Evolutionary conservation across 2,888 invertebrate species (phyloP), one percentile per base, ranked within the genome.

Genomic region (Caenorhabditis sp.): DNA sequence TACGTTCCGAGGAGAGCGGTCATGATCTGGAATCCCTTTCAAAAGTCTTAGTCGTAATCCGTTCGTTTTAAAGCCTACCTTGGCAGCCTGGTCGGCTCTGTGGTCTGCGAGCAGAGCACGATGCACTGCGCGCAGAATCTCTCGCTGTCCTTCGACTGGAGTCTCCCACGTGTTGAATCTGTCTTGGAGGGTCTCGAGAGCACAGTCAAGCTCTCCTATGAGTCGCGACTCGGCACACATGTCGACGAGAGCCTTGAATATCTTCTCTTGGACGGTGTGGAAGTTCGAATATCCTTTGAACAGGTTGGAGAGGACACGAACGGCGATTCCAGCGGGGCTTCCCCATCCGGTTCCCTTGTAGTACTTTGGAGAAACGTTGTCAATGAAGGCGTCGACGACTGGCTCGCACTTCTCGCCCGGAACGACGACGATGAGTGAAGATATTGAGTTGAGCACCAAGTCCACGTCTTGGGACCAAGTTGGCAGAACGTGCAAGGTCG

Each of bases 1-100:
- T 98, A 99, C 0, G 98, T 97, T 24, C 95, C 95, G 66, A 99
- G 91, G 0, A 99, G 91, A 90, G 96, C 96, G 78, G 97, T 94
- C 98, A 99, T 98, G 13, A 87, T 83, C 86, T 85, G 52, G 15
- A 79, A 59, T 32, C 63, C 24, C 58, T 65, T 39, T 43, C 13
- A 9, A 11, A 32, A 17, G 50, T 15, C n/a, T n/a, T n/a, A n/a
- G n/a, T 15, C 22, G 22, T n/a, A 22, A 6, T 39, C 4, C 17
- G 13, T 17, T 9, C 17, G 3, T 2, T 43, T 43, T 43, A 8
- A 35, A 50, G 15, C 62, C 27, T 20, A 86, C 87, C 73, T 85
- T 85, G 26, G 87, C 85, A 35, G 87, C 86, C 15, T 82, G 82
- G 41, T 86, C 86, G 8, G 83, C 81, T 30, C 84, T 94, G 85